Percentiles rank a stretch among this genome's conserved stretches.
These are phyloP conservation scores for Clangula hyemalis DNA, from an alignment of 2,797 vertebrate genomes.

Conservation along the genomic window DNA sequence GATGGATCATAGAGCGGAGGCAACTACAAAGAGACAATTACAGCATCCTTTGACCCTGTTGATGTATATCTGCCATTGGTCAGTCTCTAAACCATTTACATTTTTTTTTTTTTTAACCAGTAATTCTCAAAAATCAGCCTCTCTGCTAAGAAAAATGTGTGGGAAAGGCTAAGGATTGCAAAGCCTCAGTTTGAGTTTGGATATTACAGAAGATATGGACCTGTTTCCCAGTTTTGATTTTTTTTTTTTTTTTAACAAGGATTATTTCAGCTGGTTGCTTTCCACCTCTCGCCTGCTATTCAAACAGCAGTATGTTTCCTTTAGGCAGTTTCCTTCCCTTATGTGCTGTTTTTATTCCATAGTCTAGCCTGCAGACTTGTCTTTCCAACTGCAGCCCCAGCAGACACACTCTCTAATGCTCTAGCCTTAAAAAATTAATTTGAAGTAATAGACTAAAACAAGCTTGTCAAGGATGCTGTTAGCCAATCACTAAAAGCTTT, in stretches of 20 bases:
- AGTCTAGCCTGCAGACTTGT: conserved; percentile 41
- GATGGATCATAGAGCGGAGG: not conserved
- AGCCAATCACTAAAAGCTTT: conserved; percentile 21
- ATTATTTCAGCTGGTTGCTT: not conserved
- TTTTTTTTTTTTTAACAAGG: not conserved
- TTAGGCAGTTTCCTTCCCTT: conserved; percentile 61
- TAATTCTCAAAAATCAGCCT: not conserved
- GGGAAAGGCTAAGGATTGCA: not conserved
- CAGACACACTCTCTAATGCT: conserved; percentile 45
- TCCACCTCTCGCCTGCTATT: conserved; percentile 13
- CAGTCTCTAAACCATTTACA: not conserved
- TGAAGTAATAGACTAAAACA: conserved; percentile 65
- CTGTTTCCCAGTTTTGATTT: not conserved
- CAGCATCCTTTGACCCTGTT: not conserved
- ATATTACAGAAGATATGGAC: not conserved
- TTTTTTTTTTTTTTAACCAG: not conserved
- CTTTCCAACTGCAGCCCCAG: conserved; percentile 51
- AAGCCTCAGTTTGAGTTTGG: not conserved
- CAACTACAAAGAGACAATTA: not conserved
- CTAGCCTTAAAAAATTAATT: conserved; percentile 67
- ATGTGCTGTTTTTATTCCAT: conserved; percentile 51
- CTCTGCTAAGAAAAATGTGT: not conserved
- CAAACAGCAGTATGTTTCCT: conserved; percentile 46
- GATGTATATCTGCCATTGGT: not conserved
- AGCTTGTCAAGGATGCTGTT: conserved; percentile 54